Evolutionary conservation across 2,888 invertebrate species (phyloP), one percentile per base, ranked within the genome.

Genomic region (Tetropium fuscum): DNA sequence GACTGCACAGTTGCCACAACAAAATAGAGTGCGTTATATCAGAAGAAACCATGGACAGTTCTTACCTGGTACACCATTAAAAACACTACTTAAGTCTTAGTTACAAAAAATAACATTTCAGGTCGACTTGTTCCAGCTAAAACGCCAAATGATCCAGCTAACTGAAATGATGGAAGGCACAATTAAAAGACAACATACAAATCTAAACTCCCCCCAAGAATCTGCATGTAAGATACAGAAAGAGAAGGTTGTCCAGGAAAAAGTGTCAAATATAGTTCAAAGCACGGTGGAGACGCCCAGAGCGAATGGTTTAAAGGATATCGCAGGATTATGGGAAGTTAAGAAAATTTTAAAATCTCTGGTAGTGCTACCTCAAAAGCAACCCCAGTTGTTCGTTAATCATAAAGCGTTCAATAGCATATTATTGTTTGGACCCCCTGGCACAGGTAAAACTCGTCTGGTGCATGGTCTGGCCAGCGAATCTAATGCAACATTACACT

Each of bases 361-460:
- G 3, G 75, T 87, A 8, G 76, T 86, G 27, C 80, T 86, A 71
- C 87, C 86, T 0, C 69, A 82, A 30, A 78, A 79, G 54, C 86
- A 84, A 70, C 87, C 87, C 3, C 86, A 87, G 59, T 77, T 86
- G 7, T 87, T 85, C 73, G 71, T 77, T 59, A 81, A 77, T 64
- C 67, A 82, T 22, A 79, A 79, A 59, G 79, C 81, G 1, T 83
- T 83, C 80, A 84, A 83, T 51, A 80, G 84, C 32, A 78, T 87
- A n/a, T 76, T 88, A 56, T 75, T 88, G 19, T 87, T 78, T 71
- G 84, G 84, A 0, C 83, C 83, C 2, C 84, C 84, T 5, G 84
- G 84, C 10, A 83, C 83, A 1, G 84, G 84, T 3, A 84, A 84
- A 75, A 83, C 84, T 1, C 72, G 73, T 40, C 64, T 84, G 10